Evolutionary conservation across 2,888 invertebrate species (phyloP).

Genomic region (Drosophila pegasa): DNA sequence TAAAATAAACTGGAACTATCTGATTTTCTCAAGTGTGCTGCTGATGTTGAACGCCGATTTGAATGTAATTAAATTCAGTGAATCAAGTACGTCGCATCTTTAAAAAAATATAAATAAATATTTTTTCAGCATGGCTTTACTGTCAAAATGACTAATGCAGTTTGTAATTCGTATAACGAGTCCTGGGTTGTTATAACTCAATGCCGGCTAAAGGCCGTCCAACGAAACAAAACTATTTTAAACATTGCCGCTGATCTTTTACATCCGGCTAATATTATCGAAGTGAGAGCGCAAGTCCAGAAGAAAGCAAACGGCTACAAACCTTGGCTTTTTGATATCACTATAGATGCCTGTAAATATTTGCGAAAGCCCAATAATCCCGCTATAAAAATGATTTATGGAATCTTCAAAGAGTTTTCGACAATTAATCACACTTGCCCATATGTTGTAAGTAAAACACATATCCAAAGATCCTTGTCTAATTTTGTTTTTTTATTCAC

Average conservation of each 20-base stretch:
- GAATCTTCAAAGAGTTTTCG: not conserved
- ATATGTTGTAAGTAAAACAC: conserved; percentile 24
- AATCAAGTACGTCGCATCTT: too few relatives aligned
- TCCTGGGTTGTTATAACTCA: not conserved
- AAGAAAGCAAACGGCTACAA: conserved; percentile 7
- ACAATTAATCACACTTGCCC: conserved; percentile 38
- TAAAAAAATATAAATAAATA: not conserved
- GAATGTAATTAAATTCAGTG: not conserved
- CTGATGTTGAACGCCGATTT: not conserved
- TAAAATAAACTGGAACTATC: not conserved
- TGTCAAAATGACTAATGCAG: not conserved
- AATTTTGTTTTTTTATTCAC: too few relatives aligned
- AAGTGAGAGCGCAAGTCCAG: not conserved
- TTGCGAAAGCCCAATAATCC: conserved; percentile 5
- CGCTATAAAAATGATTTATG: not conserved
- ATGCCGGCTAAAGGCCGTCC: not conserved
- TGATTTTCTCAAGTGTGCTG: not conserved
- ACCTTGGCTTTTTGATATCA: conserved; percentile 12
- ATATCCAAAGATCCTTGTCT: too few relatives aligned
- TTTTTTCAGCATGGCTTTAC: not conserved
- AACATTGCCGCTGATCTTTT: not conserved
- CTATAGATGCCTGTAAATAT: not conserved
- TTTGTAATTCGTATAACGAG: not conserved
- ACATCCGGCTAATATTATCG: not conserved
- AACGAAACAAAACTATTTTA: not conserved